A percentile compares a stretch with the other conserved stretches of the same genome.
Evolutionary conservation across 2,113 vertebrate genomes (phyloP).

Genomic region (Nyctibius bracteatus): DNA sequence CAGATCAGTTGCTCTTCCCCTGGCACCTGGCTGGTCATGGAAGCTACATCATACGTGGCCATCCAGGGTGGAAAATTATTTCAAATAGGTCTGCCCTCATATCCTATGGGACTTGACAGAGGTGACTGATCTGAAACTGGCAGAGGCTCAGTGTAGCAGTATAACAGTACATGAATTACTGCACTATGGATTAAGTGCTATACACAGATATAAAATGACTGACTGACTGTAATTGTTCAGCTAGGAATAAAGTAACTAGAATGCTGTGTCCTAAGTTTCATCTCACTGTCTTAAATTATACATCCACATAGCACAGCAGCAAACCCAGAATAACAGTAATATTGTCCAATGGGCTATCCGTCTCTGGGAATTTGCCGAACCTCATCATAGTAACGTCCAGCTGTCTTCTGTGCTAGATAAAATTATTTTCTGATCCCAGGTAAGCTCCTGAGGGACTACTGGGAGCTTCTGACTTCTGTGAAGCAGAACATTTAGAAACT

Average conservation of each 20-base stretch:
- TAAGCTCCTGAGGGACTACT: background rate
- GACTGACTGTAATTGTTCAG: background rate
- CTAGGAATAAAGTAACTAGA: background rate
- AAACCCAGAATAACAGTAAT: background rate
- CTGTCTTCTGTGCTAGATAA: background rate
- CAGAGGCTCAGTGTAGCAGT: background rate
- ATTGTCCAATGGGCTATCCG: background rate
- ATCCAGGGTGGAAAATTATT: background rate
- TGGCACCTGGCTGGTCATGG: background rate
- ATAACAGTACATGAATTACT: background rate
- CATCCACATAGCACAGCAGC: background rate
- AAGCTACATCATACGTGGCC: background rate
- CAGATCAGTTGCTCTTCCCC: background rate
- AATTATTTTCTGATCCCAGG: slow-evolving; percentile 5
- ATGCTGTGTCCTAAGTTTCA: background rate
- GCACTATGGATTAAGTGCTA: background rate
- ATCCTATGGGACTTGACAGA: background rate
- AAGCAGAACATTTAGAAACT: slow-evolving; percentile 27
- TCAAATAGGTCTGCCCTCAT: background rate
- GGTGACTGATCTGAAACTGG: background rate
- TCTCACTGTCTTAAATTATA: background rate
- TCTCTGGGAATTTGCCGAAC: background rate
- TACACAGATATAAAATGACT: background rate
- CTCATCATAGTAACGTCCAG: fast-evolving
- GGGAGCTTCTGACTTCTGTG: background rate